Base-by-base conservation (phyloP, 1,140 invertebrate species). In the Paralvinella palmiformis region DNA sequence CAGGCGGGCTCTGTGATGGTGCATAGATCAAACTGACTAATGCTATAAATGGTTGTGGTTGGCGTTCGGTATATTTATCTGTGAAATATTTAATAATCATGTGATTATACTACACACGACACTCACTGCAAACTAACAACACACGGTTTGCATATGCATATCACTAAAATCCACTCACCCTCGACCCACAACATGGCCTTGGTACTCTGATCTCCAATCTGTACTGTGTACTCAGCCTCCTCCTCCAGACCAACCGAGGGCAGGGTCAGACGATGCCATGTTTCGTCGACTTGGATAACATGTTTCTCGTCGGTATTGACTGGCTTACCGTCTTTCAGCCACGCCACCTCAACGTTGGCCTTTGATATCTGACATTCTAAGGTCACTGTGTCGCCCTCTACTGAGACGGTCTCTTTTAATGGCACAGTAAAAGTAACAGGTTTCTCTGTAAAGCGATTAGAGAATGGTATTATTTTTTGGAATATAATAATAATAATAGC, bases 321-420 rank as follows among this genome's bases (percentile, higher is more conserved):
- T 64, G 66, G 48, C 33, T 71, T 31, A 20, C 68, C 67, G 58
- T 75, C 70, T 63, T 78, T 70, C 52, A 72, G 67, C 78, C 78
- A 80, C 35, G 64, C 63, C 10, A 78, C 73, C 24, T 73, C 70
- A 3, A 65, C 48, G 24, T 64, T 48, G 3, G 66, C 62, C 53
- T 64, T 45, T n/a, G 44, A 24, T 2, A 67, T 15, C 24, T 64
- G 33, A 45, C 66, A 67, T 22, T 45, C 55, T 15, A 67, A 37
- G 15, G 44, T 35, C 3, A 55, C 62, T 15, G 62, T 10, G 24
- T 64, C 33, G 13, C 57, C 44, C 55, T 67, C 66, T 13, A 20
- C n/a, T 22, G 41, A 31, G 13, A 50, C 35, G 17, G 20, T 37
- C n/a, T 56, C 62, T 36, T 63, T 31, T 10, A 60, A 33, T 41